Evolutionary conservation across 2,888 invertebrate species (phyloP), one percentile per base, ranked within the genome.

Genomic region (Lepidonotus clava): DNA sequence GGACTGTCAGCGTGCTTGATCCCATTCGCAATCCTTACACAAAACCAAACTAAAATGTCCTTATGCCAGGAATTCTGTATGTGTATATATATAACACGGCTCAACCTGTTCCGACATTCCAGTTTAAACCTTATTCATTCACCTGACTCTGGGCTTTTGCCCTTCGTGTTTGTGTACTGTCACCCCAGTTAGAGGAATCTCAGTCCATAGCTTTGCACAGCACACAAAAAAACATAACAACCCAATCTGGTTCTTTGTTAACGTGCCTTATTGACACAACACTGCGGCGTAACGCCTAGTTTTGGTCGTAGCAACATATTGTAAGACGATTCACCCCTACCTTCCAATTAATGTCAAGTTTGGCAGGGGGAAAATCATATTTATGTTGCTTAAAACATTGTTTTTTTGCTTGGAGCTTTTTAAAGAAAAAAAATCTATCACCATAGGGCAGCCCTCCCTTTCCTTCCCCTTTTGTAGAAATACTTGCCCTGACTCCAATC

Each of bases 131-230:
- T 32, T 80, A 28, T 40, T 76, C 1, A 21, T 41, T 28, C 80
- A 80, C 80, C 80, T 46, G 46, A 80, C 24, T 8, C 51, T 41
- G 41, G 80, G 14, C 24, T 24, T 32, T 11, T n/a, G 41, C 77
- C 41, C 21, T 46, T 46, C 51, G 14, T 46, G 46, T 80, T 80
- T 46, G 41, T 80, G 24, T 34, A 40, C n/a, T n/a, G n/a, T 80
- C 46, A 80, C 46, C 71, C 71, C 14, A 28, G 40, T 24, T 80
- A 80, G n/a, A n/a, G 51, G 80, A 71, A 21, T 51, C 80, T 80
- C 5, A 80, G 24, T 71, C 80, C 28, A 24, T 80, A 80, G 80
- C 51, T 46, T 80, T 80, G 46, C 80, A 80, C 80, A 80, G 80
- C 80, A 80, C 80, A 46, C n/a, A 41, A 46, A 46, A 5, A n/a